These are phyloP conservation scores for Otocyon megalotis DNA, from an alignment of 2,113 vertebrate species.

Conservation along the genomic window DNA sequence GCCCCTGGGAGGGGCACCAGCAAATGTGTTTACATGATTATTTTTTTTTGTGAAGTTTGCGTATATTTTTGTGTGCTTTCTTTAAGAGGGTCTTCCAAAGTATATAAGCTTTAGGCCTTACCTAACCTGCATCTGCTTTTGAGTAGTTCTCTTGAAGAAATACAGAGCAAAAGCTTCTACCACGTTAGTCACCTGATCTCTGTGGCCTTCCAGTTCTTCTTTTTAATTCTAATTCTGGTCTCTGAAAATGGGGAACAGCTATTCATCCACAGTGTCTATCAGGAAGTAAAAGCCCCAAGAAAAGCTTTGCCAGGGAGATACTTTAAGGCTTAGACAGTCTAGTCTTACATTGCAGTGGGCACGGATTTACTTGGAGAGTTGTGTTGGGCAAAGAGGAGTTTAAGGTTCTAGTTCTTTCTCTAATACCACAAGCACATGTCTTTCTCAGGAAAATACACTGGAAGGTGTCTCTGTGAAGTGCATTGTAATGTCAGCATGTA, in stretches of 20 bases:
- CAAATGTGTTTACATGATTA: not conserved
- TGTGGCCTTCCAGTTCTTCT: not conserved
- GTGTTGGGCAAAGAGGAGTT: not conserved
- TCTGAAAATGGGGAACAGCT: constrained; percentile 32
- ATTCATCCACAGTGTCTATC: not conserved
- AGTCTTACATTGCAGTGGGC: not conserved
- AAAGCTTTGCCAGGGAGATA: not conserved
- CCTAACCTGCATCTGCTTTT: not conserved
- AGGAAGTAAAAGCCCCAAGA: not conserved
- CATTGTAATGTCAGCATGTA: not conserved
- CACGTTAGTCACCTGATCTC: not conserved
- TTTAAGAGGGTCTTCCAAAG: not conserved
- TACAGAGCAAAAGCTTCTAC: not conserved
- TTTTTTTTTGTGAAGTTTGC: not conserved
- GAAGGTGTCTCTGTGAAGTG: not conserved
- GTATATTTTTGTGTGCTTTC: not conserved
- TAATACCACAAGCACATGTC: not conserved
- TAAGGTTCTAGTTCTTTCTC: not conserved
- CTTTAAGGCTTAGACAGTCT: not conserved
- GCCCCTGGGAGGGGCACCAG: not conserved
- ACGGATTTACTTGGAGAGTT: not conserved
- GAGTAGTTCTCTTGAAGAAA: not conserved
- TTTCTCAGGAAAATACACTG: not conserved
- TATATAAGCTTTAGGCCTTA: not conserved
- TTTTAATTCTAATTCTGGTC: not conserved